These are phyloP conservation scores for Apteryx mantelli DNA, from an alignment of 2,113 vertebrate species.

Conservation along the genomic window DNA sequence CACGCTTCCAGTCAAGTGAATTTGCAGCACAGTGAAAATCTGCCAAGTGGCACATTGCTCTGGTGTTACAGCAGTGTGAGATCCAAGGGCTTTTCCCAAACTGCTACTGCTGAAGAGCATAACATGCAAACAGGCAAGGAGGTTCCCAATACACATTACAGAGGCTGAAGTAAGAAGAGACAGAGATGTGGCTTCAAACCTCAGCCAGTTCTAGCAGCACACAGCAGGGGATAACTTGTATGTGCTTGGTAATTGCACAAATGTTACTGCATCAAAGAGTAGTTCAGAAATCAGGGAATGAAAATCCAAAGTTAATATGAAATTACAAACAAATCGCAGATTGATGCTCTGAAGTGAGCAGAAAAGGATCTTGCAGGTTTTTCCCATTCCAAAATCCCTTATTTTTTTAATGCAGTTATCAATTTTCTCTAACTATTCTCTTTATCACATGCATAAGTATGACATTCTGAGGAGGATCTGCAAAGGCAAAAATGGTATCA, in stretches of 20 bases:
- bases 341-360: background rate
- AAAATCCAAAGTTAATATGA: background rate
- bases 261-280: background rate
- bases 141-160: background rate
- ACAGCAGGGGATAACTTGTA: background rate
- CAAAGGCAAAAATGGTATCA: background rate
- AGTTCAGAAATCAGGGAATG: background rate
- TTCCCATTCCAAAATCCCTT: background rate
- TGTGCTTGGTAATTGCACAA: background rate
- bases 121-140: background rate
- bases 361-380: background rate
- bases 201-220: background rate
- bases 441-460: background rate
- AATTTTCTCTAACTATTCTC: background rate
- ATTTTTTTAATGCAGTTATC: background rate
- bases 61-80: background rate
- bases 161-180: background rate
- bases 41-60: background rate
- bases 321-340: background rate
- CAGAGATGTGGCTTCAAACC: background rate
- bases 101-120: background rate
- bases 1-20: background rate
- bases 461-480: background rate
- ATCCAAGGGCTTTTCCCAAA: background rate
- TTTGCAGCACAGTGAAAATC: background rate